These are phyloP conservation scores for Coptodon bakossiorum DNA, from an alignment of 2,113 vertebrate species.

Conservation along the genomic window DNA sequence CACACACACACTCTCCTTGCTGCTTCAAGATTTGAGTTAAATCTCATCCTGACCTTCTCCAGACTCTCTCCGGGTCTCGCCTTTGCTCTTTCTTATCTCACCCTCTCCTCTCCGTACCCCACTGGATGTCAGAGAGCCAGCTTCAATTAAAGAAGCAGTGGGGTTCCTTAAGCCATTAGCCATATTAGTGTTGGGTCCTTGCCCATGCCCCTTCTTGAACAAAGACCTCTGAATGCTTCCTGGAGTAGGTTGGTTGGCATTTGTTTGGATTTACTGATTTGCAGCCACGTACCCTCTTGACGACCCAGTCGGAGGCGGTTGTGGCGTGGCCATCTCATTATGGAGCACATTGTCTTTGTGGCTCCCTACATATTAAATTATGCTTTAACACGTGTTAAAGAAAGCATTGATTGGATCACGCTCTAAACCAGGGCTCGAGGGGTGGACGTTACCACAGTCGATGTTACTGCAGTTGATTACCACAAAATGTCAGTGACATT, in stretches of 20 bases:
- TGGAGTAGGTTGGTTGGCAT: slow-evolving; percentile 25
- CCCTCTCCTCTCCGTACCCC: neutral
- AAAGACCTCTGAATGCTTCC: slow-evolving; percentile 46
- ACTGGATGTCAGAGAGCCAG: slow-evolving; percentile 32
- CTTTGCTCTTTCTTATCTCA: slow-evolving; percentile 41
- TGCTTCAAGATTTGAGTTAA: slow-evolving; percentile 38
- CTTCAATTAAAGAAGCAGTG: slow-evolving; percentile 62
- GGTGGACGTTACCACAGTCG: neutral
- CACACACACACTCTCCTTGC: neutral
- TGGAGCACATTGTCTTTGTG: neutral
- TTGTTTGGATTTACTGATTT: slow-evolving; percentile 21
- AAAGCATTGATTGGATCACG: neutral
- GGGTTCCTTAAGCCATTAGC: slow-evolving; percentile 67
- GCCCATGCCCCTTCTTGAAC: slow-evolving; percentile 42
- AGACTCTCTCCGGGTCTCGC: neutral
- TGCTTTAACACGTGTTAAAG: neutral
- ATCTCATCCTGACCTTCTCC: slow-evolving; percentile 8
- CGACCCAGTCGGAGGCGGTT: neutral
- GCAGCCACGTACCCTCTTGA: neutral
- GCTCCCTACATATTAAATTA: neutral
- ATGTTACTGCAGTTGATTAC: neutral
- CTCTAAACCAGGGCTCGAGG: neutral
- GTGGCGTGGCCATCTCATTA: neutral
- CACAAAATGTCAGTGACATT: neutral
- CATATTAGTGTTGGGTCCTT: slow-evolving; percentile 61